Evolutionary conservation across 1,140 invertebrate species (phyloP), one percentile per base, ranked within the genome.

Genomic region (Zaprionus lachaisei): DNA sequence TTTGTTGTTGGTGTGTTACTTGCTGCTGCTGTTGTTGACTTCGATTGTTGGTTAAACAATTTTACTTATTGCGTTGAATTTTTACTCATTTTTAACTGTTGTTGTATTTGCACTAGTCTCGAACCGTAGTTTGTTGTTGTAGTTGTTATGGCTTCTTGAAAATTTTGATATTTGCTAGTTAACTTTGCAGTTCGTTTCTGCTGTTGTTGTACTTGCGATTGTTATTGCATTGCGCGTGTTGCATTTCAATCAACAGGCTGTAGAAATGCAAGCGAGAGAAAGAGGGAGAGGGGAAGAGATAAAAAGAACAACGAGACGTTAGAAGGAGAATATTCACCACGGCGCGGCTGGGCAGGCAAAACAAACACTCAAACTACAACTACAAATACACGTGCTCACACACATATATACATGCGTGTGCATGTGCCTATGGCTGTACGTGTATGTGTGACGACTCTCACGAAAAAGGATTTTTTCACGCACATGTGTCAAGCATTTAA

Each of bases 401-500:
- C 31, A 34, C 9, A 34, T 34, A 9, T 34, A 34, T 34, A 9
- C 9, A 9, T 34, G 7, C 0, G 31, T 11, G 7, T 31, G 28
- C 26, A 28, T 31, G 31, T 34, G 31, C 31, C 9, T 34, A 34
- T 34, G 31, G 9, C 4, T 34, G 31, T 34, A 31, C 28, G 6
- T 56, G 41, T 57, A 47, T 26, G 44, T 37, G n/a, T 55, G 64
- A 38, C 60, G 68, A 38, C 58, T 76, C 74, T 66, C 41, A 63
- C 55, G 26, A 69, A 76, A 81, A 85, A 81, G 73, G 81, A 82
- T 80, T 80, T 82, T 80, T 82, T 87, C 71, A 80, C 83, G 74
- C 77, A 83, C 77, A 86, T 87, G 78, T 83, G 80, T 72, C 55
- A 77, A 51, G 56, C 71, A 66, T 60, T 24, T 62, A 44, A 69